A percentile compares a stretch with the other conserved stretches of the same genome.
These are phyloP conservation scores for Chloroceryle amazona DNA, from an alignment of 2,797 vertebrate genomes.

Conservation along the genomic window DNA sequence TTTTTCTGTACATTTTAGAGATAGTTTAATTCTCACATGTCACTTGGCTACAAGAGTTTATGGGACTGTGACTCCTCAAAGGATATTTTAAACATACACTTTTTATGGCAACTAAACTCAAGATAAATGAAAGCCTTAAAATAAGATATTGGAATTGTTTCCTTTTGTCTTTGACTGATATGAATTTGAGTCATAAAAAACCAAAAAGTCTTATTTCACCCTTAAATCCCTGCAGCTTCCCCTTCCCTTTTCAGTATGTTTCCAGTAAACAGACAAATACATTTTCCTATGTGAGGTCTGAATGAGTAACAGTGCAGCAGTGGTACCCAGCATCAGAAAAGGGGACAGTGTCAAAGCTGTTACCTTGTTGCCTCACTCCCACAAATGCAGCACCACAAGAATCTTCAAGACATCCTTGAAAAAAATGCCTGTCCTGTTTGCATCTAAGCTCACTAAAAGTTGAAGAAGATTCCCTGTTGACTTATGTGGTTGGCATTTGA, in stretches of 20 bases:
- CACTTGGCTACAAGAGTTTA: slow-evolving; percentile 78
- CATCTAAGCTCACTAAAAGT: not conserved
- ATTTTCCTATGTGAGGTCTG: not conserved
- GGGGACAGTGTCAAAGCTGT: not conserved
- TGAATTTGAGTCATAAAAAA: slow-evolving; percentile 36
- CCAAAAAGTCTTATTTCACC: not conserved
- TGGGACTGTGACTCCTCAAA: slow-evolving; percentile 71
- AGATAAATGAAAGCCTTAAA: slow-evolving; percentile 80
- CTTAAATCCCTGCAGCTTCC: not conserved
- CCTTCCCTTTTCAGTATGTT: not conserved
- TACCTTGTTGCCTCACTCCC: not conserved
- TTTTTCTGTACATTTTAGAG: slow-evolving; percentile 71
- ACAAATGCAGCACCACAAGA: not conserved
- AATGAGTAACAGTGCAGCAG: not conserved
- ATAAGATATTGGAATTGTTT: slow-evolving; percentile 77
- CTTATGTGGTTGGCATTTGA: not conserved
- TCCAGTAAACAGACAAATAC: not conserved
- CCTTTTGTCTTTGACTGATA: slow-evolving; percentile 76
- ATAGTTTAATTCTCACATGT: slow-evolving; percentile 75
- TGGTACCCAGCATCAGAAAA: not conserved
- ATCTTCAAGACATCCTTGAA: not conserved
- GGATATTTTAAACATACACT: slow-evolving; percentile 75
- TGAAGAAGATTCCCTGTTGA: not conserved
- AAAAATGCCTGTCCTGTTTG: not conserved
- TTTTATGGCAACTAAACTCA: slow-evolving; percentile 77